phyloP scores from a whole-genome alignment of 2,797 vertebrate species.

The Sebastes taczanowskii region DNA sequence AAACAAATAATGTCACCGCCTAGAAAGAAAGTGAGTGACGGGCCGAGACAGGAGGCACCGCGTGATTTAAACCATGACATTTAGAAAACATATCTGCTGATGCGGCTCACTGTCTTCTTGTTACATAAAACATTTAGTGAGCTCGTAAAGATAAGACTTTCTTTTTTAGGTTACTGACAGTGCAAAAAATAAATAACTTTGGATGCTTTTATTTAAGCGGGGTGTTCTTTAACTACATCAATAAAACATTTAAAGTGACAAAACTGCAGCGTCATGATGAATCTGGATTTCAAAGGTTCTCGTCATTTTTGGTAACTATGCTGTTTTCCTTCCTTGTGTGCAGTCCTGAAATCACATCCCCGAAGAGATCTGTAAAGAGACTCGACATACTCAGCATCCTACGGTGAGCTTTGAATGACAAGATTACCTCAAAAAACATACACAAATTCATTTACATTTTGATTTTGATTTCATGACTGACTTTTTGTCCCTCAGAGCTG shows the following conservation, averaged over 20 bases:
- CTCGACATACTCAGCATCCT: slow-evolving; percentile 36
- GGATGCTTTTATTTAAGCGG: background rate
- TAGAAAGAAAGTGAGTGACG: background rate
- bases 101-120: background rate
- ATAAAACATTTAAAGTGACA: slow-evolving; percentile 19
- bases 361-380: slow-evolving; percentile 1
- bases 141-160: slow-evolving; percentile 53
- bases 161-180: background rate
- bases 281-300: background rate
- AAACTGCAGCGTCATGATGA: background rate
- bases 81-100: background rate
- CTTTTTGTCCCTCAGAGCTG: slow-evolving; percentile 53
- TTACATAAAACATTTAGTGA: slow-evolving; percentile 37
- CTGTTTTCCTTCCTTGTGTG: slow-evolving; percentile 20
- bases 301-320: background rate
- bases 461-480: background rate
- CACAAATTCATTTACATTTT: background rate
- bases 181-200: background rate
- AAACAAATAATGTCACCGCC: slow-evolving; percentile 26
- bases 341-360: slow-evolving; percentile 40
- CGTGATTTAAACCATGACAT: background rate
- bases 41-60: background rate
- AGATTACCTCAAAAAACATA: background rate
- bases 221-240: background rate
- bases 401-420: slow-evolving; percentile 46